Percentiles rank a stretch among this genome's conserved stretches.
These are phyloP conservation scores for Eumerus sabulonum DNA, from an alignment of 2,888 invertebrate species.

Conservation along the genomic window DNA sequence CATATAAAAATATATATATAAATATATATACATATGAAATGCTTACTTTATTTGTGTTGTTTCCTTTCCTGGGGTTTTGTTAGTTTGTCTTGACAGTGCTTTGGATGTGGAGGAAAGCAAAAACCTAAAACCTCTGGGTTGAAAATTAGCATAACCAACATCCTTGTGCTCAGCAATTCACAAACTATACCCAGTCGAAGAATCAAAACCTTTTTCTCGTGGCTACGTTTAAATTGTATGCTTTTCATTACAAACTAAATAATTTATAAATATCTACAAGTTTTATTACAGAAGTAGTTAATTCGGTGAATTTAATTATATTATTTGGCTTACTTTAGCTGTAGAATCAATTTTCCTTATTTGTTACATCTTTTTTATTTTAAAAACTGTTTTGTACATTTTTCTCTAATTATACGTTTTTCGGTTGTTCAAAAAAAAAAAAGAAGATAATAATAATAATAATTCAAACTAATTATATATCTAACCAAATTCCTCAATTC, in stretches of 20 bases:
- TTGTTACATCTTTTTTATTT: conserved; percentile 25
- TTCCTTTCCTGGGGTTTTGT: conserved; percentile 7
- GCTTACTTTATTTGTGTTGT: conserved; percentile 4
- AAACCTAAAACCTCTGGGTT: background rate
- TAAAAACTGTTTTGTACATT: conserved; percentile 71
- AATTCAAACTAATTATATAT: conserved; percentile 29
- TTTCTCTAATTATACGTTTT: conserved; percentile 62
- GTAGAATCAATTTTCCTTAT: conserved; percentile 72
- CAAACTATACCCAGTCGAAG: conserved; percentile 40
- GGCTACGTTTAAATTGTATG: conserved; percentile 33
- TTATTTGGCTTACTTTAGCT: conserved; percentile 75
- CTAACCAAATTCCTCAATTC: conserved; percentile 20
- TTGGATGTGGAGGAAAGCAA: conserved; percentile 24
- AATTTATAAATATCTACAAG: conserved; percentile 59
- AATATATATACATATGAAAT: conserved; percentile 58
- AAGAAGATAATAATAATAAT: no score
- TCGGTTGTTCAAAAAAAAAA: conserved; percentile 32
- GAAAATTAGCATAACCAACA: conserved; percentile 10
- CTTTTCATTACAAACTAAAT: conserved; percentile 53
- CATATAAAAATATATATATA: conserved; percentile 65
- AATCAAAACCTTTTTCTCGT: conserved; percentile 31
- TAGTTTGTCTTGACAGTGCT: conserved; percentile 34
- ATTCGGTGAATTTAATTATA: conserved; percentile 65
- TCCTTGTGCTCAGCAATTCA: no score
- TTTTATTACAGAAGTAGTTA: conserved; percentile 55